Evolutionary conservation across 2,888 invertebrate genomes (phyloP).

Genomic region (Eupithecia tripunctaria): DNA sequence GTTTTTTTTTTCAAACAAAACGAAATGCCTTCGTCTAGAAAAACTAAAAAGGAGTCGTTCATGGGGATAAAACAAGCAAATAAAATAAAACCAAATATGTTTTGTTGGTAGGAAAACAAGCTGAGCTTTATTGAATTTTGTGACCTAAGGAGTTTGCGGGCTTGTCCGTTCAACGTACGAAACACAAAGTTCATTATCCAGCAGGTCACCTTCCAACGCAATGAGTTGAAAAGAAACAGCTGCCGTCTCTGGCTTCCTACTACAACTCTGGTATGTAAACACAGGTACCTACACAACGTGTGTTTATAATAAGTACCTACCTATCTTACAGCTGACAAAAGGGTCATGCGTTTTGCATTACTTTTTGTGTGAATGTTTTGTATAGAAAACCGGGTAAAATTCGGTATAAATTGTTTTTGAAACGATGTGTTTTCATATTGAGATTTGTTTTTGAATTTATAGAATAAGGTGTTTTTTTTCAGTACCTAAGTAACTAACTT

Average conservation of each 20-base stretch:
- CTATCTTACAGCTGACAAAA: neutral
- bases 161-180: constrained; percentile 26
- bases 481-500: too few relatives aligned
- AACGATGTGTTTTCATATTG: neutral
- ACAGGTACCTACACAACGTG: neutral
- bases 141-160: neutral
- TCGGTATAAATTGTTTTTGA: too few relatives aligned
- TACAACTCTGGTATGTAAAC: constrained; percentile 10
- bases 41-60: too few relatives aligned
- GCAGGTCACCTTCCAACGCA: constrained; percentile 42
- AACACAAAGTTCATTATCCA: constrained; percentile 49
- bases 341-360: neutral
- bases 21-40: too few relatives aligned
- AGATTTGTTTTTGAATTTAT: neutral
- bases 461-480: neutral
- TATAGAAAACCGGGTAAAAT: neutral
- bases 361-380: neutral
- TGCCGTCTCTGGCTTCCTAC: constrained; percentile 27
- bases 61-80: neutral
- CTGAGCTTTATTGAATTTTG: neutral
- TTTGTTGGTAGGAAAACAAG: neutral
- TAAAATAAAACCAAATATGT: too few relatives aligned
- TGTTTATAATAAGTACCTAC: neutral
- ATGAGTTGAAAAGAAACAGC: constrained; percentile 48
- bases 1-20: too few relatives aligned